Conservation (phyloP, 1,140 invertebrate species). For the Fragariocoptes setiger region DNA sequence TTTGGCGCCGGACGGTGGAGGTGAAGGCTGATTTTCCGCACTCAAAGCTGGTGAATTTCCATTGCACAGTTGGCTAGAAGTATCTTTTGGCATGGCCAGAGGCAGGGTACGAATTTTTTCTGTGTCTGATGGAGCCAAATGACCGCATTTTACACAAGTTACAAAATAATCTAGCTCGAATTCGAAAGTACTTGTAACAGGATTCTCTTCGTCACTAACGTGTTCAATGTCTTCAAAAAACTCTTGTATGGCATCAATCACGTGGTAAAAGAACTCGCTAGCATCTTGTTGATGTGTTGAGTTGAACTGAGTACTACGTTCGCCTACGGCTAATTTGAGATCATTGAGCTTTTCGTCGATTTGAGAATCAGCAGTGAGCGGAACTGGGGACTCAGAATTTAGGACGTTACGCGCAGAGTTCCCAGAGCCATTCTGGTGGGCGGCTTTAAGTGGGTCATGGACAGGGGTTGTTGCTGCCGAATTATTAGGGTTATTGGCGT, state of each 20-base stretch:
- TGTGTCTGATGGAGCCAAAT: neutral
- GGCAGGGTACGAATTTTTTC: neutral
- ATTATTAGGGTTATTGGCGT: no score
- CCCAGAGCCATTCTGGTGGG: no score
- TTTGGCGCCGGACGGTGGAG: neutral
- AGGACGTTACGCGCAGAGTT: no score
- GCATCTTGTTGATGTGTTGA: slow-evolving; percentile 5
- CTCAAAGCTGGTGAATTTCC: neutral
- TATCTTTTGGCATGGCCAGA: neutral
- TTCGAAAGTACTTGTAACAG: neutral
- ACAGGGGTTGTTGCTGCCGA: no score
- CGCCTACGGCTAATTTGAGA: neutral
- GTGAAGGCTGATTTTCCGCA: neutral
- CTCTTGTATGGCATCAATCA: slow-evolving; percentile 1
- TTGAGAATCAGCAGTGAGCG: no score
- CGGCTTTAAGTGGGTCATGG: no score
- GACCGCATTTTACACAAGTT: slow-evolving; percentile 1
- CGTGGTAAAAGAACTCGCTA: slow-evolving; percentile 1
- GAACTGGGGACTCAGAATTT: no score
- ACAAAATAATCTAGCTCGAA: neutral
- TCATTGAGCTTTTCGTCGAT: neutral
- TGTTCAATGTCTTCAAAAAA: neutral
- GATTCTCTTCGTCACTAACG: neutral
- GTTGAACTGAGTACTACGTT: neutral
- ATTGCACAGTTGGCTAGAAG: neutral